Conservation (phyloP, 2,888 invertebrate genomes). For the Acanthosepion lycidas region DNA sequence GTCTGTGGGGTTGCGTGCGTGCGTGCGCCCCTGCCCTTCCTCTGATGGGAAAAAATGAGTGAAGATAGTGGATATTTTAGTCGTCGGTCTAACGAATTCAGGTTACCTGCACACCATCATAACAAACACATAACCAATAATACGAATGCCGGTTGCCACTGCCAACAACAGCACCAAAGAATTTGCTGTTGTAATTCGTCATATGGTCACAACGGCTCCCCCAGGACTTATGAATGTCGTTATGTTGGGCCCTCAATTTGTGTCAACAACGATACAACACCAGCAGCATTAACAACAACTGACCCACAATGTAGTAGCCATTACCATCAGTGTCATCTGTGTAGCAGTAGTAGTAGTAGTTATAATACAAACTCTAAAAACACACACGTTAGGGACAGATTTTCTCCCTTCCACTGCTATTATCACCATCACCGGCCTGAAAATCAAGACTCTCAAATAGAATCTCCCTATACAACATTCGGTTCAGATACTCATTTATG, state of each 20-base stretch:
- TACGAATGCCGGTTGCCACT: background rate
- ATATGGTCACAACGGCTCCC: background rate
- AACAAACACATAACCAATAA: background rate
- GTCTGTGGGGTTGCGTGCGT: background rate
- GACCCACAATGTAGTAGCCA: background rate
- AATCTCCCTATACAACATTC: background rate
- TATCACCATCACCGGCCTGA: background rate
- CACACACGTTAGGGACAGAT: background rate
- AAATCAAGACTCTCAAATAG: background rate
- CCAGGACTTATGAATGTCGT: background rate
- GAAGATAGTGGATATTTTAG: constrained; percentile 56
- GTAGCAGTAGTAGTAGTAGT: background rate
- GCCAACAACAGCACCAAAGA: background rate
- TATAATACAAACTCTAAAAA: background rate
- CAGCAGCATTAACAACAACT: background rate
- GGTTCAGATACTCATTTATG: background rate
- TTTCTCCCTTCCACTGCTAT: background rate
- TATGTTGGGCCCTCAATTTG: background rate
- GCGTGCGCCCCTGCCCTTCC: background rate
- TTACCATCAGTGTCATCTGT: background rate
- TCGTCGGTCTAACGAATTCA: constrained; percentile 49
- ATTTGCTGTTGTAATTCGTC: background rate
- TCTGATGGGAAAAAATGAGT: constrained; percentile 50
- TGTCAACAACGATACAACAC: background rate
- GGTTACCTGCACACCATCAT: background rate